These are phyloP conservation scores for Motacilla tschutschensis DNA, from an alignment of 2,113 vertebrate genomes.

Conservation along the genomic window DNA sequence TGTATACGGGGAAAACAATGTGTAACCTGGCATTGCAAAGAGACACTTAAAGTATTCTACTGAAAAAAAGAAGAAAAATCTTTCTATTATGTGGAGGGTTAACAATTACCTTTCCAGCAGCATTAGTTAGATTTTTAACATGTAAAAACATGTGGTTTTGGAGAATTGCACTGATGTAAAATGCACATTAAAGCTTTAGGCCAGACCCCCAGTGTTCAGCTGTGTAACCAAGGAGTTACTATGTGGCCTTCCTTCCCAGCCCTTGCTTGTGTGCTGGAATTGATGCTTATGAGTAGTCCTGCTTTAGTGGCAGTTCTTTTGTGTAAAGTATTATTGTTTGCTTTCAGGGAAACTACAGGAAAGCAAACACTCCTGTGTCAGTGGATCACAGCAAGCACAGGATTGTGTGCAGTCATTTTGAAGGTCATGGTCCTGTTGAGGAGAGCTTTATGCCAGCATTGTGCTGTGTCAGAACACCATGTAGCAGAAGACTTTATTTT, in stretches of 20 bases:
- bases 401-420: neutral
- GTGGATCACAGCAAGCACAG: neutral
- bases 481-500: constrained; percentile 57
- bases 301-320: neutral
- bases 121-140: neutral
- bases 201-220: neutral
- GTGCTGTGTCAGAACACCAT: neutral
- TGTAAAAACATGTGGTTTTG: neutral
- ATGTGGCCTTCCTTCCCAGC: neutral
- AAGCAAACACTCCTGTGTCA: neutral
- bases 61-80: neutral
- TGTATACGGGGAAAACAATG: neutral
- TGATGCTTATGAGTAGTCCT: neutral
- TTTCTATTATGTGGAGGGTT: neutral
- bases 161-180: neutral
- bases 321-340: neutral
- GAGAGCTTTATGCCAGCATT: neutral
- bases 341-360: neutral
- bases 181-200: neutral
- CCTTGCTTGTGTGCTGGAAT: neutral
- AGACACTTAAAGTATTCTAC: neutral
- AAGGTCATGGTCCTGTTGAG: neutral
- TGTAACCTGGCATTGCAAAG: neutral
- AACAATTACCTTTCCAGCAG: neutral
- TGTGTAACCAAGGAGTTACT: neutral